phyloP scores from a whole-genome alignment of 2,113 vertebrate species.

The Leuciscus idus region DNA sequence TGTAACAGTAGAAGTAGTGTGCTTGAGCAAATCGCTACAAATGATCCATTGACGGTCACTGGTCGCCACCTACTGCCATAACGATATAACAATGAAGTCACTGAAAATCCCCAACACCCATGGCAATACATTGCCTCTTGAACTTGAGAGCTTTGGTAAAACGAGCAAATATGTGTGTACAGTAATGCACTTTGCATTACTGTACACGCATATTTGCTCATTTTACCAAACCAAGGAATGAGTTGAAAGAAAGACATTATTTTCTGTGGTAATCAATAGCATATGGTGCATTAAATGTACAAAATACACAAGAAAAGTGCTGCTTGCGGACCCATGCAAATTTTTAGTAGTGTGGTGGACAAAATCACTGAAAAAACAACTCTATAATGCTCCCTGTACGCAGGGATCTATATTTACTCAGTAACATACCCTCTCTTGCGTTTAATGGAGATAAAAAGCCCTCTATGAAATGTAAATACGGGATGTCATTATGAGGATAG shows the following conservation, averaged over 20 bases:
- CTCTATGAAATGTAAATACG: slow-evolving; percentile 51
- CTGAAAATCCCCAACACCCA: not conserved
- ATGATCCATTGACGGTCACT: not conserved
- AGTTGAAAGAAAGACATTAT: not conserved
- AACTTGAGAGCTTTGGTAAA: not conserved
- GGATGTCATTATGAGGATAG: slow-evolving; percentile 31
- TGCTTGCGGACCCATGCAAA: not conserved
- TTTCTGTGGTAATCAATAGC: not conserved
- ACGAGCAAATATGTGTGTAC: no score
- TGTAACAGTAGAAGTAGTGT: not conserved
- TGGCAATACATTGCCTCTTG: not conserved
- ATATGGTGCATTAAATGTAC: not conserved
- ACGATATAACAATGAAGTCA: not conserved
- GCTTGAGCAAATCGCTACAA: not conserved
- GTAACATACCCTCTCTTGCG: not conserved
- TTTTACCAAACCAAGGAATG: not conserved
- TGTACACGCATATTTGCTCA: not conserved
- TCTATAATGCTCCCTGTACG: slow-evolving; percentile 2
- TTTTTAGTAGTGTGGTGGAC: not conserved
- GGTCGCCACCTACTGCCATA: not conserved
- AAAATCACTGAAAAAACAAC: not conserved
- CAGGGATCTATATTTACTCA: slow-evolving; percentile 13
- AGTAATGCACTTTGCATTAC: not conserved
- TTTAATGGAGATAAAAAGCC: slow-evolving; percentile 19
- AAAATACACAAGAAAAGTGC: not conserved